A percentile compares a stretch with the other conserved stretches of the same genome.
Conservation (phyloP, 2,797 vertebrate species). For the Micropoecilia bifurca region DNA sequence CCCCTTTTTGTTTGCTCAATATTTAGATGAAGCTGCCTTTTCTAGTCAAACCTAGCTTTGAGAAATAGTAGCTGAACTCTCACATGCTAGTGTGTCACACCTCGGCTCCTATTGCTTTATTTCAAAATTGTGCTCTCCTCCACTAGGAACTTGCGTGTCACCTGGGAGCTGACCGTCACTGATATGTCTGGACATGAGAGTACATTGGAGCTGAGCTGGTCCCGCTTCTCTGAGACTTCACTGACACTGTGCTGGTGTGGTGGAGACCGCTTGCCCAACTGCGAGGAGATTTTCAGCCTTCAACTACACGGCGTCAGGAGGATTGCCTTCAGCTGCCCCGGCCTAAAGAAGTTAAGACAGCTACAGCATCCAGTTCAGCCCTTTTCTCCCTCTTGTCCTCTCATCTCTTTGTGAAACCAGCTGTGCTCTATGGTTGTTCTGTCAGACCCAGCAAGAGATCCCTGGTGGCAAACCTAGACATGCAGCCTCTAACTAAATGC, state of each 20-base stretch:
- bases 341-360: constrained; percentile 79
- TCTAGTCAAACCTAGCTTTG: background rate
- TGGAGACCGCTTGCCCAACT: constrained; percentile 72
- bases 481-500: constrained; percentile 66
- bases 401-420: constrained; percentile 22
- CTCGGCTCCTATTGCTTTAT: background rate
- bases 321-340: constrained; percentile 68
- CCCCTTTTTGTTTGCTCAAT: background rate
- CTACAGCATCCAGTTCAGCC: background rate
- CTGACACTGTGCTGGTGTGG: constrained; percentile 83
- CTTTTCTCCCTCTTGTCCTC: background rate
- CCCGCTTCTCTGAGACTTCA: constrained; percentile 83
- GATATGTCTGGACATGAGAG: constrained; percentile 75
- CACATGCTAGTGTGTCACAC: background rate
- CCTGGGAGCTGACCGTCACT: constrained; percentile 86
- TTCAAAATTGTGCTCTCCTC: constrained; percentile 9
- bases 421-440: constrained; percentile 29
- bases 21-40: background rate
- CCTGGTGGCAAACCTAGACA: constrained; percentile 80
- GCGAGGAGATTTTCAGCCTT: constrained; percentile 78
- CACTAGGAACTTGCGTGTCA: constrained; percentile 68
- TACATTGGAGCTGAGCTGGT: constrained; percentile 71
- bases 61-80: background rate
- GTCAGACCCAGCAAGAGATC: constrained; percentile 83
- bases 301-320: constrained; percentile 85